Percentiles rank a stretch among this genome's conserved stretches.
These are phyloP conservation scores for Halcyon chelicuti DNA, from an alignment of 2,797 vertebrate genomes.

Conservation along the genomic window DNA sequence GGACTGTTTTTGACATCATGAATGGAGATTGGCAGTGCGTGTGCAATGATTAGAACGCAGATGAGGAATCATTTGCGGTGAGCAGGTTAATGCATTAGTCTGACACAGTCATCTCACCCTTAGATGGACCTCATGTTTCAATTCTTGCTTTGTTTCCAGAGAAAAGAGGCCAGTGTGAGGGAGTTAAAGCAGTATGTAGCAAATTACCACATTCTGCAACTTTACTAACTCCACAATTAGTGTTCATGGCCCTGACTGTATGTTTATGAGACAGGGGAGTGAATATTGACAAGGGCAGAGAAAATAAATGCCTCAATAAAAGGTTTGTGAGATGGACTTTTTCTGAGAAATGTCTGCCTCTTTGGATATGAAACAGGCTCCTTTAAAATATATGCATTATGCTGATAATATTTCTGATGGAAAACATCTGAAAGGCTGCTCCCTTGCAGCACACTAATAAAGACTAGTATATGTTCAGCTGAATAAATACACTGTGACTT, in stretches of 20 bases:
- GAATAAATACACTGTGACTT: background rate
- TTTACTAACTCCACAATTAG: background rate
- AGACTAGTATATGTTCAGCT: background rate
- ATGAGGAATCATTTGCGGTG: background rate
- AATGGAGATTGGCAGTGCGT: background rate
- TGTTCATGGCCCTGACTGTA: background rate
- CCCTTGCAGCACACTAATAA: background rate
- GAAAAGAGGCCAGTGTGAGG: background rate
- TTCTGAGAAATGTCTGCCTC: background rate
- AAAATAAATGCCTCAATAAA: background rate
- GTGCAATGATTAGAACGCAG: background rate
- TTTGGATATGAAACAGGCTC: background rate
- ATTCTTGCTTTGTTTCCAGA: background rate
- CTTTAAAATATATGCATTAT: background rate
- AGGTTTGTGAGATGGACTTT: background rate
- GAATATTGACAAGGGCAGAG: background rate
- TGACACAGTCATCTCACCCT: constrained; percentile 12
- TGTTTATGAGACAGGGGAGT: background rate
- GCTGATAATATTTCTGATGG: background rate
- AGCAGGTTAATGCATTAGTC: background rate
- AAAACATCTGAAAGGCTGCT: background rate
- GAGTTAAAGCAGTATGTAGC: background rate
- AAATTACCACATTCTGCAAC: constrained; percentile 15
- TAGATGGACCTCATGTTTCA: background rate
- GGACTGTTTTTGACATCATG: background rate